These are phyloP conservation scores for Lasioglossum figueresi DNA, from an alignment of 2,888 invertebrate genomes.

Conservation along the genomic window DNA sequence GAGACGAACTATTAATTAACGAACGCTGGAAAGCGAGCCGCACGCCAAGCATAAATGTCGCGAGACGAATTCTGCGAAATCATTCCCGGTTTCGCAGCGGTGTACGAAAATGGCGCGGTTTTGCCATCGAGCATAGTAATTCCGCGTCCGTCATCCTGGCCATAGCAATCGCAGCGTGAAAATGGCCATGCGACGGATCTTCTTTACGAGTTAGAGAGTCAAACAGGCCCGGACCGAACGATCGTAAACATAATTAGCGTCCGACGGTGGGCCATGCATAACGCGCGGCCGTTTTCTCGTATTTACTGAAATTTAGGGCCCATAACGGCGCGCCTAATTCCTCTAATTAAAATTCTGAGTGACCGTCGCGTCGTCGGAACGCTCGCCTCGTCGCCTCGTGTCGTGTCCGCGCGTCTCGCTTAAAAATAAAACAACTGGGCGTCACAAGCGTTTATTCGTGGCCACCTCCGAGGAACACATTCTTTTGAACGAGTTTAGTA, in stretches of 20 bases:
- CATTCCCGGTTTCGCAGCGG: not conserved
- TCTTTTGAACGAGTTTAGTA: constrained; percentile 27
- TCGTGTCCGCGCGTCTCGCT: constrained; percentile 50
- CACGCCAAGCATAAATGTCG: too few relatives aligned
- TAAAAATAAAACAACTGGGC: constrained; percentile 55
- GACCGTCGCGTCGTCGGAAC: constrained; percentile 46
- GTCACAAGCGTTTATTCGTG: constrained; percentile 43
- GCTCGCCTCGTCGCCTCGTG: constrained; percentile 56
- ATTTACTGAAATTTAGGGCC: constrained; percentile 78
- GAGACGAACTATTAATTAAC: not conserved
- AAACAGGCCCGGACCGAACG: constrained; percentile 65
- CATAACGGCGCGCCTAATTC: constrained; percentile 77
- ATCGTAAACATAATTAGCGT: constrained; percentile 81
- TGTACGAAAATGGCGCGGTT: not conserved
- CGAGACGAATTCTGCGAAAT: not conserved
- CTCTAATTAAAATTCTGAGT: constrained; percentile 80
- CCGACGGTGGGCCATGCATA: constrained; percentile 64
- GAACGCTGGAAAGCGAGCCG: not conserved
- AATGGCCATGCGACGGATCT: constrained; percentile 36
- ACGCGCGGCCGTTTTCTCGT: constrained; percentile 65
- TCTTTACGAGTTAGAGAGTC: constrained; percentile 59
- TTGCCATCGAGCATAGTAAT: not conserved
- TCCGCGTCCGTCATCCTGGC: not conserved
- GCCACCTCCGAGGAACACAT: constrained; percentile 43
- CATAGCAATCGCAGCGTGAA: constrained; percentile 26